These are phyloP conservation scores for Volucella inflata DNA, from an alignment of 2,888 invertebrate species.

Conservation along the genomic window DNA sequence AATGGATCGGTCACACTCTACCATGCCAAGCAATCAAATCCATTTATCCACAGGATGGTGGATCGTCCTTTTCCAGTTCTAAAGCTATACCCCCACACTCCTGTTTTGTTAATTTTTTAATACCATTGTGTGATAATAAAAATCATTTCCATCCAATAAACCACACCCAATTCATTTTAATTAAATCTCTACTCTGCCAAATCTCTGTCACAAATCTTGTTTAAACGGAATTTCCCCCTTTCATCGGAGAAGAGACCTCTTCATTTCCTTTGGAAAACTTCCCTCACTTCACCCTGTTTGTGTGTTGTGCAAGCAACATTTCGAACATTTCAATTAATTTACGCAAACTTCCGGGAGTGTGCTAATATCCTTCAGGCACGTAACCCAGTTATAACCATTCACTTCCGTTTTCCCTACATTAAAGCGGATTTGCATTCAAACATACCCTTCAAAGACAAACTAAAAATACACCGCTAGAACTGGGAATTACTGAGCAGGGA, in stretches of 20 bases:
- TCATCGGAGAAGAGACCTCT: not conserved
- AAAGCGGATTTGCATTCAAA: slow-evolving; percentile 5
- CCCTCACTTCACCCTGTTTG: not conserved
- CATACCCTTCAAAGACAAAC: slow-evolving; percentile 22
- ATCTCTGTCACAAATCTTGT: slow-evolving; percentile 2
- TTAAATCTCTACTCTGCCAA: not conserved
- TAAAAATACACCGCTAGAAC: not conserved
- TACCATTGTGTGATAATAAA: not conserved
- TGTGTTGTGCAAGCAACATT: too few relatives aligned
- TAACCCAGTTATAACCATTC: slow-evolving; percentile 59
- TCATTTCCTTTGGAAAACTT: slow-evolving; percentile 7
- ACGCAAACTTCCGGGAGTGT: slow-evolving; percentile 37
- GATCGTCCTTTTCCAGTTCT: too few relatives aligned
- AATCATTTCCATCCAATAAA: not conserved
- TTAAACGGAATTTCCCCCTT: not conserved
- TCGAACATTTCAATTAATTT: slow-evolving; percentile 30
- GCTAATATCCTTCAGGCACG: slow-evolving; percentile 57
- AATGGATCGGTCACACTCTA: too few relatives aligned
- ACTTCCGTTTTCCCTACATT: slow-evolving; percentile 1
- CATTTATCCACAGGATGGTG: too few relatives aligned
- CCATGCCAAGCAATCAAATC: too few relatives aligned
- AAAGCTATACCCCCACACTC: too few relatives aligned
- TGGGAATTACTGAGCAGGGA: not conserved
- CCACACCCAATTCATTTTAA: slow-evolving; percentile 27
- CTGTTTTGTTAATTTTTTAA: too few relatives aligned